Evolutionary conservation across 2,797 vertebrate genomes (phyloP), one percentile per base, ranked within the genome.

Genomic region (Urocyon cinereoargenteus): DNA sequence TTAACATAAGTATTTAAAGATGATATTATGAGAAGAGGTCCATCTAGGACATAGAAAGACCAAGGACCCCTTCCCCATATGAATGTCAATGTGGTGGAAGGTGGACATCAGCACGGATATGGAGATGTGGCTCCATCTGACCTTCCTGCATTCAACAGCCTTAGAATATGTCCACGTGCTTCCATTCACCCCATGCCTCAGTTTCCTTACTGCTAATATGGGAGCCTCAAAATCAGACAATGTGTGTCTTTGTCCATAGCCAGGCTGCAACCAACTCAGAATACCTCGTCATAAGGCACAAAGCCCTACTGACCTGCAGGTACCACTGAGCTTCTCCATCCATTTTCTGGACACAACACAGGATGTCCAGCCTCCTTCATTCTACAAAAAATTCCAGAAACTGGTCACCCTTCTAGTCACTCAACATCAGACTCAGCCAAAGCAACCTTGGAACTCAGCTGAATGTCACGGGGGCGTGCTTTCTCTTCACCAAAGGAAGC

Each of bases 331-430:
- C 24, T 26, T 91, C 45, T 83, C 62, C 34, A 5, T 61, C n/a
- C 75, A 57, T 31, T 22, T 28, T 64, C 86, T 68, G 26, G 34
- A 68, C 70, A 68, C 55, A 28, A 51, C 68, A 11, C 1, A 1
- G 4, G 28, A 34, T 9, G 62, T 51, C 28, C 10, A 28, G 55
- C 21, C 49, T 61, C 86, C 28, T 53, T 96, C 90, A 11, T 53
- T 85, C 79, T 62, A 34, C 1, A 93, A 85, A 79, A 86, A 72
- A 62, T 28, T 92, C 85, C 97, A 92, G 86, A 78, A 89, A 81
- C 49, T 1, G 3, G 34, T 86, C 36, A 73, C 11, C 9, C 15
- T 87, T 3, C 3, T 2, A 4, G n/a, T 64, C 26, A 90, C 24
- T 57, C 31, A 18, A 12, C 31, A 70, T 36, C 28, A 55, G n/a